phyloP scores from a whole-genome alignment of 2,888 invertebrate genomes.

The Sturmia bella region DNA sequence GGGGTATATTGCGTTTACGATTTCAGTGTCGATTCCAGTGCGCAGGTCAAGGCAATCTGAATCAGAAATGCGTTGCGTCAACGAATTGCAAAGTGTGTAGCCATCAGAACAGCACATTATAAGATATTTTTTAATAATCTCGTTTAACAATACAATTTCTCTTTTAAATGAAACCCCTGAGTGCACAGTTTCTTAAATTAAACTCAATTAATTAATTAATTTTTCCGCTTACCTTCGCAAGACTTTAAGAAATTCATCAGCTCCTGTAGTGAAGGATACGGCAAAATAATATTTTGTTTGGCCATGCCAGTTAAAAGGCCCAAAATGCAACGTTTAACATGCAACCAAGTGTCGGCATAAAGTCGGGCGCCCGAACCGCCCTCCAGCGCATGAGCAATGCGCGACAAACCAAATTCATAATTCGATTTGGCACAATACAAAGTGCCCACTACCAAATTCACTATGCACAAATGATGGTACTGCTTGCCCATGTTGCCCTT shows the following conservation, averaged over 20 bases:
- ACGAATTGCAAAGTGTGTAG: no score
- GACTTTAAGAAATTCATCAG: conserved; percentile 92
- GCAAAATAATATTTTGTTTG: conserved; percentile 91
- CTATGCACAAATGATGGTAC: conserved; percentile 98
- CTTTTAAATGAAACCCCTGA: no score
- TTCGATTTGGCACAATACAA: conserved; percentile 99
- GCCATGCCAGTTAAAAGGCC: conserved; percentile 92
- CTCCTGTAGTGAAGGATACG: conserved; percentile 91
- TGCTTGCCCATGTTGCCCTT: conserved; percentile 93
- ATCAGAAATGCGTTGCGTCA: no score
- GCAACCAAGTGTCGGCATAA: conserved; percentile 99
- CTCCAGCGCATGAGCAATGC: conserved; percentile 95
- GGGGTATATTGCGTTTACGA: no score
- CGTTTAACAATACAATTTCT: no score
- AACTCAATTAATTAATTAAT: neutral
- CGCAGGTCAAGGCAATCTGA: no score
- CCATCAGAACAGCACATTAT: no score
- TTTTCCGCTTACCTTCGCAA: conserved; percentile 86
- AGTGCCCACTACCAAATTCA: conserved; percentile 99
- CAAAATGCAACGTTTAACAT: conserved; percentile 96
- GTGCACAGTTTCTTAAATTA: neutral
- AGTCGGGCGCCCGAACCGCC: conserved; percentile 85
- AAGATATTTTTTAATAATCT: no score
- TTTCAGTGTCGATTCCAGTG: no score
- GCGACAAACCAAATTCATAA: conserved; percentile 98